phyloP scores from a whole-genome alignment of 23 tunicate species.

The Ascidia mentula region DNA sequence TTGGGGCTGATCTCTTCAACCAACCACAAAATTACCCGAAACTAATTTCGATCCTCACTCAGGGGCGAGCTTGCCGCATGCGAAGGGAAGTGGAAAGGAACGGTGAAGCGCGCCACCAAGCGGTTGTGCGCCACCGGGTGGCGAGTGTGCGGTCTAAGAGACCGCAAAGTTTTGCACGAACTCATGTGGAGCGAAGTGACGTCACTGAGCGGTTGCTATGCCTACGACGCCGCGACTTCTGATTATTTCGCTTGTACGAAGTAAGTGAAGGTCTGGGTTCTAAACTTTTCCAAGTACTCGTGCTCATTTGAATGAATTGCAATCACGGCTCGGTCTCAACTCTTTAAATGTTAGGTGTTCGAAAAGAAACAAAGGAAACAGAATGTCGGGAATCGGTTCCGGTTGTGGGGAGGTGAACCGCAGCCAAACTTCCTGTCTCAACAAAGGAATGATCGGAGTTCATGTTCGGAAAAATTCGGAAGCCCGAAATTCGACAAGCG shows the following conservation, averaged over 20 bases:
- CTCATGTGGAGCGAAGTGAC: constrained; percentile 53
- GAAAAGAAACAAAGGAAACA: constrained; percentile 42
- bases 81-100: constrained; percentile 64
- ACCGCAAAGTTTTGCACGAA: constrained; percentile 30
- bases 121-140: constrained; percentile 74
- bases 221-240: constrained; percentile 71
- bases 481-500: constrained; percentile 1
- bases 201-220: constrained; percentile 65
- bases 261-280: constrained; percentile 23
- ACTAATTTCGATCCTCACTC: background rate
- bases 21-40: background rate
- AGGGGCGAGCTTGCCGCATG: constrained; percentile 55
- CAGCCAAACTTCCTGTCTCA: constrained; percentile 34
- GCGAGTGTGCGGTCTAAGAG: constrained; percentile 54
- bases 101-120: constrained; percentile 34
- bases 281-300: background rate
- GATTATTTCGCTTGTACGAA: constrained; percentile 61
- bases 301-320: background rate
- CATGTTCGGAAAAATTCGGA: constrained; percentile 5
- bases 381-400: constrained; percentile 75
- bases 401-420: constrained; percentile 37
- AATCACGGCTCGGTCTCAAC: background rate
- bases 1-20: background rate
- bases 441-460: constrained; percentile 50
- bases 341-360: constrained; percentile 35